phyloP scores from a whole-genome alignment of 2,797 vertebrate genomes.

The Todus mexicanus region DNA sequence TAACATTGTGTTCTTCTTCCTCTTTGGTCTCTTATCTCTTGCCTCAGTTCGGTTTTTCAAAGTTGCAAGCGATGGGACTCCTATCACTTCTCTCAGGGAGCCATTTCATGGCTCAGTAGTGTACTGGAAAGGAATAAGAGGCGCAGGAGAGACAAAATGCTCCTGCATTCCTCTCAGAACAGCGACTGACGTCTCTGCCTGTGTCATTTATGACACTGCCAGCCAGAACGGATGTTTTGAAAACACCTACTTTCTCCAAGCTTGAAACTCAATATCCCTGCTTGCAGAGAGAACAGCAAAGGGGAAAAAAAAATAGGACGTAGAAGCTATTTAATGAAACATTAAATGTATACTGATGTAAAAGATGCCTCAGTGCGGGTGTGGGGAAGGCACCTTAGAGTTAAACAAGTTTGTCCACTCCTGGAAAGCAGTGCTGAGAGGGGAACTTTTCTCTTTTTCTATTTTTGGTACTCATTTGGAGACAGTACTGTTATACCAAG shows the following conservation, averaged over 20 bases:
- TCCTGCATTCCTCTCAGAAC: not conserved
- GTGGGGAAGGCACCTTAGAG: not conserved
- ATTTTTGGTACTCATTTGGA: not conserved
- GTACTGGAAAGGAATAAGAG: not conserved
- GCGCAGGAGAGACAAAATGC: not conserved
- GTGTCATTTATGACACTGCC: not conserved
- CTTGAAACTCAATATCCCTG: not conserved
- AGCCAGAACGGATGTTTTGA: not conserved
- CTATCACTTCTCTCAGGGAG: not conserved
- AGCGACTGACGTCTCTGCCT: not conserved
- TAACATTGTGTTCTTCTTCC: not conserved
- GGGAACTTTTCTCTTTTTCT: not conserved
- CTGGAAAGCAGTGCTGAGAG: not conserved
- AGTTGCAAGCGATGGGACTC: not conserved
- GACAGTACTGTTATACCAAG: not conserved
- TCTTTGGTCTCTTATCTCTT: not conserved
- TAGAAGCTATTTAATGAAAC: not conserved
- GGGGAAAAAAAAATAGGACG: not conserved
- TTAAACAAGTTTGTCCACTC: not conserved
- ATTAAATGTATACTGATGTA: not conserved
- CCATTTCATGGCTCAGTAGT: not conserved
- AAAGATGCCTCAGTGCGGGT: rapidly evolving
- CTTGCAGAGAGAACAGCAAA: not conserved
- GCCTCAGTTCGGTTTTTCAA: not conserved
- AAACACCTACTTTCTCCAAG: not conserved